phyloP scores from a whole-genome alignment of 2,888 invertebrate genomes.

The Drosophila maculinotata region DNA sequence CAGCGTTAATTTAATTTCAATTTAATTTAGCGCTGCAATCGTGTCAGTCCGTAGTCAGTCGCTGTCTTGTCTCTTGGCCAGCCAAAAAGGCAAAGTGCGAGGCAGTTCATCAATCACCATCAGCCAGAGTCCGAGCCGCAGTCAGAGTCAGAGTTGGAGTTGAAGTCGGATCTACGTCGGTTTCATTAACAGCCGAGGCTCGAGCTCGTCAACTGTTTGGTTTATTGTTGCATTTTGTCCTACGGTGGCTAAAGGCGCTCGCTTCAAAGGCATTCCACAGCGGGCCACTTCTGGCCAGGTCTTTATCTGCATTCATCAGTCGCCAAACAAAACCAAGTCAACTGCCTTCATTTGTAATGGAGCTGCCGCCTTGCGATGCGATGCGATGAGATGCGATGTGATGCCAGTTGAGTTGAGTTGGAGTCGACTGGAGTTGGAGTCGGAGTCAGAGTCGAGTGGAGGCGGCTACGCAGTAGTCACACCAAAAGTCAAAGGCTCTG shows the following conservation, averaged over 20 bases:
- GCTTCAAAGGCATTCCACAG: conserved; percentile 73
- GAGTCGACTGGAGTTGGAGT: conserved; percentile 15
- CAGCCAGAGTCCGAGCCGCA: conserved; percentile 15
- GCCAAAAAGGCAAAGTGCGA: conserved; percentile 17
- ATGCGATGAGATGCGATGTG: not conserved
- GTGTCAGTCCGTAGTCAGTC: conserved; percentile 25
- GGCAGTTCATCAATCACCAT: conserved; percentile 70
- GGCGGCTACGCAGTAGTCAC: conserved; percentile 73
- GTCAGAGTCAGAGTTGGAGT: not conserved
- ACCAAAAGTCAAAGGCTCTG: conserved; percentile 68
- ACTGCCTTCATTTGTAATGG: conserved; percentile 81
- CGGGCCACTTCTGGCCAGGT: conserved; percentile 22
- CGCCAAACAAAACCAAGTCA: conserved; percentile 80
- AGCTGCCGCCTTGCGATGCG: conserved; percentile 25
- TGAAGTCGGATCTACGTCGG: conserved; percentile 34
- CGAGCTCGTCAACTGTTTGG: conserved; percentile 71
- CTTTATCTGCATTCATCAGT: conserved; percentile 80
- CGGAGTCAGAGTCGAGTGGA: conserved; percentile 53
- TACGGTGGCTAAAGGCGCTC: conserved; percentile 55
- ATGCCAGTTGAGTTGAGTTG: not conserved
- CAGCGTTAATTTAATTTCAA: conserved; percentile 80
- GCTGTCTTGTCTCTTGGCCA: conserved; percentile 5
- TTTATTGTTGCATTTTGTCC: conserved; percentile 79
- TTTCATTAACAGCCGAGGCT: conserved; percentile 68
- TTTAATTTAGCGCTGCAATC: conserved; percentile 68